phyloP scores from a whole-genome alignment of 2,888 invertebrate species.

The Cerceris ruficornis region DNA sequence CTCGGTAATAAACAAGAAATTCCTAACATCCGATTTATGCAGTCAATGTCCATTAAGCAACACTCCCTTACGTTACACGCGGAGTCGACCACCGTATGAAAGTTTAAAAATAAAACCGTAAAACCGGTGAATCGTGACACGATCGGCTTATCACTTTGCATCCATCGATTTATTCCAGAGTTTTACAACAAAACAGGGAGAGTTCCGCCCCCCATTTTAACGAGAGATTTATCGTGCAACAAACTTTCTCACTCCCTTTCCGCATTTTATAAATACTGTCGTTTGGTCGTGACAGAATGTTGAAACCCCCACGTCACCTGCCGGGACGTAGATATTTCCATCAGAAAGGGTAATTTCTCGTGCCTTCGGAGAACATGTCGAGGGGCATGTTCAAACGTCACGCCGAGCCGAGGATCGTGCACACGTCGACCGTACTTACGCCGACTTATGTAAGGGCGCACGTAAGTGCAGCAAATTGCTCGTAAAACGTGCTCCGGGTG shows the following conservation, averaged over 20 bases:
- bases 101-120: background rate
- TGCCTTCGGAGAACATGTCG: constrained; percentile 17
- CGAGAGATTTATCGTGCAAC: background rate
- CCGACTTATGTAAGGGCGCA: constrained; percentile 58
- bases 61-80: background rate
- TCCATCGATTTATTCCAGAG: background rate
- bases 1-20: too few species aligned
- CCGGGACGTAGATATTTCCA: constrained; percentile 42
- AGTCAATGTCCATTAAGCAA: background rate
- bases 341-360: constrained; percentile 51
- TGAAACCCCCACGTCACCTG: constrained; percentile 5
- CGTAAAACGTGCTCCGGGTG: constrained; percentile 70
- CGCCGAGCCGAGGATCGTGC: constrained; percentile 44
- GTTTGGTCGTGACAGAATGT: constrained; percentile 17
- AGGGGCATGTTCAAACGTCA: constrained; percentile 50
- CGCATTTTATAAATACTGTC: constrained; percentile 6
- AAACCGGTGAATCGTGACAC: background rate
- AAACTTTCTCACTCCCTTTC: background rate
- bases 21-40: background rate
- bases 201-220: background rate
- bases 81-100: background rate
- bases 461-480: constrained; percentile 75
- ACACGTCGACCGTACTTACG: constrained; percentile 56
- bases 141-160: background rate
- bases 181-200: background rate